Conservation (phyloP, 2,888 invertebrate genomes). For the Synergus laeviventris region DNA sequence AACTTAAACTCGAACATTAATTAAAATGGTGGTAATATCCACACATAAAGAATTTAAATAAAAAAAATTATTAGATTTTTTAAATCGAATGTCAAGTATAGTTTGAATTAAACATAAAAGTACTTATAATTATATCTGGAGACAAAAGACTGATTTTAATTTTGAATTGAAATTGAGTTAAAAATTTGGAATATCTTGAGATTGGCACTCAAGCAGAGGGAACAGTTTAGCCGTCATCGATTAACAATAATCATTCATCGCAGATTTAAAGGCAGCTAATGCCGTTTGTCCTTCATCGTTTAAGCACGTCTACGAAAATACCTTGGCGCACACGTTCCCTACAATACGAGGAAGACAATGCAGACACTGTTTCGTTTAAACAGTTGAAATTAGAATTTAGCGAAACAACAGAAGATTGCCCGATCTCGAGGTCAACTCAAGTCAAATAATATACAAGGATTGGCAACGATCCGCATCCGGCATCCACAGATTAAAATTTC, state of each 20-base stretch:
- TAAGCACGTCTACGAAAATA: conserved; percentile 27
- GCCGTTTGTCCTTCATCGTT: conserved; percentile 26
- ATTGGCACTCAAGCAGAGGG: conserved; percentile 10
- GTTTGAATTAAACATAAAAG: neutral
- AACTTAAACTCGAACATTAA: no score
- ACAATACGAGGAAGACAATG: conserved; percentile 28
- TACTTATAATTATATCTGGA: neutral
- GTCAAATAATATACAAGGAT: conserved; percentile 29
- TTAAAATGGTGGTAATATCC: neutral
- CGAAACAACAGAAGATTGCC: conserved; percentile 31
- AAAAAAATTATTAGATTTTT: neutral
- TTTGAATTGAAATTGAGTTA: neutral
- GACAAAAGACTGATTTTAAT: neutral
- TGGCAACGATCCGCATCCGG: conserved; percentile 25
- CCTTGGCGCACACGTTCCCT: conserved; percentile 30
- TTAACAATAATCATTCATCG: conserved; percentile 34
- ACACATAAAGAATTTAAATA: neutral
- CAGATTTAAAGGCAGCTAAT: neutral
- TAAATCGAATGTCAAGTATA: neutral
- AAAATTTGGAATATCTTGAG: neutral
- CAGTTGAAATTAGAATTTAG: conserved; percentile 30
- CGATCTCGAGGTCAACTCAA: conserved; percentile 25
- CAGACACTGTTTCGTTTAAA: conserved; percentile 34
- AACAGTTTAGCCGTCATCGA: neutral
- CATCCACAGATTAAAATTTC: neutral